phyloP scores from a whole-genome alignment of 2,797 vertebrate species.

The Phylloscopus collybita region DNA sequence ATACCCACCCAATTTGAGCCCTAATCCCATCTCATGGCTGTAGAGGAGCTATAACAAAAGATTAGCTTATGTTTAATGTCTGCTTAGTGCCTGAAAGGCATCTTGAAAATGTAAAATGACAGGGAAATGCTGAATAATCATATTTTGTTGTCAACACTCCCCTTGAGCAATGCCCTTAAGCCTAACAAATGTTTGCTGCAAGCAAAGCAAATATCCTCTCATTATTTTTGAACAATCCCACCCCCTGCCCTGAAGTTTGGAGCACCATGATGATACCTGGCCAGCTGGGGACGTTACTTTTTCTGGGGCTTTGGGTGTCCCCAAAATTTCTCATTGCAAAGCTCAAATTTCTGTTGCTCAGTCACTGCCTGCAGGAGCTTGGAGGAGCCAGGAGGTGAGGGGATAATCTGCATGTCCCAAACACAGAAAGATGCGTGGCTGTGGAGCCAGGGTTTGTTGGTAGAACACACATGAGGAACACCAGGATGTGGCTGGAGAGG shows the following conservation, averaged over 20 bases:
- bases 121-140: neutral
- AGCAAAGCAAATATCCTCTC: neutral
- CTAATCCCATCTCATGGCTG: neutral
- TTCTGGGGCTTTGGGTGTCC: neutral
- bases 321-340: neutral
- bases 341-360: rapidly evolving
- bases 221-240: neutral
- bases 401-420: neutral
- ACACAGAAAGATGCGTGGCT: rapidly evolving
- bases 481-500: neutral
- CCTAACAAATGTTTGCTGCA: neutral
- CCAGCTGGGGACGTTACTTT: neutral
- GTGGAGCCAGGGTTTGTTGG: neutral
- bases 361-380: rapidly evolving
- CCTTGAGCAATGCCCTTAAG: conserved; percentile 9
- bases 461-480: neutral
- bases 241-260: neutral
- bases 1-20: neutral
- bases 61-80: neutral
- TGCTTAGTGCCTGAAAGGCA: conserved; percentile 15
- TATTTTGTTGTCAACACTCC: conserved; percentile 17
- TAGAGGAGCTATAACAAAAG: neutral
- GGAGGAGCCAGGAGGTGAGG: neutral
- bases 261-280: rapidly evolving
- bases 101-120: conserved; percentile 34